A percentile compares a stretch with the other conserved stretches of the same genome.
These are phyloP conservation scores for Dynastes hyllus DNA, from an alignment of 2,888 invertebrate genomes.

Conservation along the genomic window DNA sequence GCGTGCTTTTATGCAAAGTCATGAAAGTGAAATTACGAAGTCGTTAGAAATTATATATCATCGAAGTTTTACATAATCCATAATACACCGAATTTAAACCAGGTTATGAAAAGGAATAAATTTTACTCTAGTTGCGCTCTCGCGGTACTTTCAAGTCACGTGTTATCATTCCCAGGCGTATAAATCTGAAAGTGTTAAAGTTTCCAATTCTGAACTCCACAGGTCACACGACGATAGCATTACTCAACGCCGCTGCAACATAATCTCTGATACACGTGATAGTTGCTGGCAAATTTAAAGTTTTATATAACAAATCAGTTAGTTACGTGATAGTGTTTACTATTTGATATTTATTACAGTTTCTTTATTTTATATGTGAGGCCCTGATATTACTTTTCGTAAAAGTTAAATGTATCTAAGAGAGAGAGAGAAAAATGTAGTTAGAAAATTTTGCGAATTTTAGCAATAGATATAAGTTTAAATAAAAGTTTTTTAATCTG, in stretches of 20 bases:
- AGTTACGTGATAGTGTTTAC: neutral
- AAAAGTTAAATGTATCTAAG: too few species aligned
- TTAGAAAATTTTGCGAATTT: too few species aligned
- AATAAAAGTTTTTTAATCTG: too few species aligned
- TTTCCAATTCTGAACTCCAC: slow-evolving; percentile 57
- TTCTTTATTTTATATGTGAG: neutral
- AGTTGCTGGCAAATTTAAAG: slow-evolving; percentile 41
- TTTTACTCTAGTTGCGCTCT: slow-evolving; percentile 48
- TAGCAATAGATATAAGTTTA: too few species aligned
- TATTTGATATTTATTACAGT: neutral
- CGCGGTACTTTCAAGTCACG: slow-evolving; percentile 55
- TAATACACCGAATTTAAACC: slow-evolving; percentile 40
- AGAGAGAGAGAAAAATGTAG: too few species aligned
- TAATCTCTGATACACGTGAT: slow-evolving; percentile 50
- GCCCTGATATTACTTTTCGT: too few species aligned
- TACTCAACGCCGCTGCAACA: slow-evolving; percentile 43
- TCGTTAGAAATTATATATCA: slow-evolving; percentile 43
- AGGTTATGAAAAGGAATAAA: slow-evolving; percentile 52
- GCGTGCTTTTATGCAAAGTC: slow-evolving; percentile 37
- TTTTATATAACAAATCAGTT: slow-evolving; percentile 44
- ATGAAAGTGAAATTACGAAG: slow-evolving; percentile 46
- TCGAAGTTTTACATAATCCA: slow-evolving; percentile 40
- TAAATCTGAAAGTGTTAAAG: slow-evolving; percentile 58
- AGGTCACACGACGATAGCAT: slow-evolving; percentile 56
- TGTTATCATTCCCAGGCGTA: slow-evolving; percentile 57